phyloP scores from a whole-genome alignment of 2,888 invertebrate species.

The Bhutanitis thaidina region DNA sequence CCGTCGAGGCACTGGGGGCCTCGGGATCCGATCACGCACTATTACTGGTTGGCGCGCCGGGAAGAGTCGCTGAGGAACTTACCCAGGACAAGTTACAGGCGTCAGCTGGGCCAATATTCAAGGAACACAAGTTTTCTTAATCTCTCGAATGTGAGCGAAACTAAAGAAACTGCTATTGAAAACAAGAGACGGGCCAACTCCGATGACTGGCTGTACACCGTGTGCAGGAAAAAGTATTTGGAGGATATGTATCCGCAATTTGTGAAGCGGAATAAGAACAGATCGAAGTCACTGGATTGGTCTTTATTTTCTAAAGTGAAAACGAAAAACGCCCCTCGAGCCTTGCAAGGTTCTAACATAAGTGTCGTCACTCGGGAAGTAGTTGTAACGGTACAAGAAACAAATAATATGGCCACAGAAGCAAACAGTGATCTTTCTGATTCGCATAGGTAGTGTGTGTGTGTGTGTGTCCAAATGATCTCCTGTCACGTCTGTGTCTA shows the following conservation, averaged over 20 bases:
- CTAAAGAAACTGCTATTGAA: constrained; percentile 22
- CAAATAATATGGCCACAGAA: neutral
- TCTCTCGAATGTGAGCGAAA: constrained; percentile 21
- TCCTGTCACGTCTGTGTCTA: constrained; percentile 26
- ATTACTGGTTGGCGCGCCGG: constrained; percentile 62
- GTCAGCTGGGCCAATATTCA: constrained; percentile 51
- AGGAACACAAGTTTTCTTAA: constrained; percentile 39
- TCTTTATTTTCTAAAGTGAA: constrained; percentile 13
- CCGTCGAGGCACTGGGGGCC: constrained; percentile 71
- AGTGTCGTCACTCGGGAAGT: neutral
- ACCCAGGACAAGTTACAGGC: constrained; percentile 36
- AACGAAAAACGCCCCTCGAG: neutral
- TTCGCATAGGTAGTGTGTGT: neutral
- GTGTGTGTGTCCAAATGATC: constrained; percentile 15
- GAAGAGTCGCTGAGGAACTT: constrained; percentile 39
- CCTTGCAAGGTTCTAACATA: neutral
- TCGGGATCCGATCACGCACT: constrained; percentile 64
- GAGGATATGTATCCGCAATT: constrained; percentile 26
- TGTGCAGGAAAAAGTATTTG: constrained; percentile 41
- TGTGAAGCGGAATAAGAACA: constrained; percentile 26
- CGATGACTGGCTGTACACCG: constrained; percentile 56
- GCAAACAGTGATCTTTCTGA: neutral
- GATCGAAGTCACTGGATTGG: constrained; percentile 56
- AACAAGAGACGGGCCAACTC: constrained; percentile 52
- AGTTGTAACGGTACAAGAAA: neutral